Evolutionary conservation across 2,888 invertebrate genomes (phyloP).

Genomic region (Cantharis rustica): DNA sequence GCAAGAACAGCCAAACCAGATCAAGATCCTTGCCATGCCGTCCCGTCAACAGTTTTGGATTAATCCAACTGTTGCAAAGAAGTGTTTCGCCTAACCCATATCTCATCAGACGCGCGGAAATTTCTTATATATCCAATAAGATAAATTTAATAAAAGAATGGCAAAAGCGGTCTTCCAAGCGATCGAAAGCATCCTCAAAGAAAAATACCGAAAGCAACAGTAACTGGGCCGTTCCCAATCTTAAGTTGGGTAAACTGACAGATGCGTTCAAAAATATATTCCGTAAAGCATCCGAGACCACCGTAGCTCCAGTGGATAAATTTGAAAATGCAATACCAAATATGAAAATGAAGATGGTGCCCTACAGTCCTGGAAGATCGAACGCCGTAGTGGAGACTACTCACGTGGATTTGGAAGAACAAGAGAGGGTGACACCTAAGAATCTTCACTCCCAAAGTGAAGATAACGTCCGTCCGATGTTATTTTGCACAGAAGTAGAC

Average conservation of each 20-base stretch:
- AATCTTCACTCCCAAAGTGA: neutral
- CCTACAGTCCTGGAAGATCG: neutral
- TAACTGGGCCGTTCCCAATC: too few relatives aligned
- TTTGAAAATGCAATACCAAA: neutral
- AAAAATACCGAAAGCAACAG: neutral
- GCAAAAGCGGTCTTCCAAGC: neutral
- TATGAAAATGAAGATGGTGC: neutral
- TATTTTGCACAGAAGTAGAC: neutral
- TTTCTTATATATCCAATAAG: neutral
- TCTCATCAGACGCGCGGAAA: neutral
- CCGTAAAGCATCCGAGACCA: neutral
- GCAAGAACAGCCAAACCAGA: neutral
- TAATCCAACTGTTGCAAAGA: neutral
- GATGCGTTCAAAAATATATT: neutral
- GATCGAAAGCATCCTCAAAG: neutral
- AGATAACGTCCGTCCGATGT: neutral
- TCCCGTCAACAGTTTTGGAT: neutral
- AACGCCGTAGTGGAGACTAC: neutral
- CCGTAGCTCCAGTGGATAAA: neutral
- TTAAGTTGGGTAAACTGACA: neutral
- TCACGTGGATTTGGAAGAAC: neutral
- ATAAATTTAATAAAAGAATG: neutral
- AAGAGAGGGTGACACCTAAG: neutral
- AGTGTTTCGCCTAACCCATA: neutral
- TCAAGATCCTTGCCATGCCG: neutral